Conservation (phyloP, 2,888 invertebrate genomes). For the Malthinus flaveolus region DNA sequence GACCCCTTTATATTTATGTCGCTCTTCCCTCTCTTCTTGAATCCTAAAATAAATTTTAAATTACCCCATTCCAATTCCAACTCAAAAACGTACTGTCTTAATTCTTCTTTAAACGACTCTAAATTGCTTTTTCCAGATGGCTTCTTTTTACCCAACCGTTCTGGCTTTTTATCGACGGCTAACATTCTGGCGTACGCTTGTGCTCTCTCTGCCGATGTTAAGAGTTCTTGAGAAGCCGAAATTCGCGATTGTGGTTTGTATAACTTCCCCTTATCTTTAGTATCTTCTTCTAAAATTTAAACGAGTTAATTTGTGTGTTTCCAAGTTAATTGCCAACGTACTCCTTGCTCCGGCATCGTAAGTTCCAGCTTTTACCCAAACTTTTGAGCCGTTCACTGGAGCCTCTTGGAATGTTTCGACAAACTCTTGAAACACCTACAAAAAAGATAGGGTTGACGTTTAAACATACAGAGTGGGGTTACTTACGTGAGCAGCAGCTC, state of each 20-base stretch:
- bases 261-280: constrained; percentile 84
- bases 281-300: constrained; percentile 74
- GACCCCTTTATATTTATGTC: constrained; percentile 87
- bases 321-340: constrained; percentile 55
- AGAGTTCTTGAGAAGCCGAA: constrained; percentile 59
- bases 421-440: constrained; percentile 92
- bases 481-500: constrained; percentile 86
- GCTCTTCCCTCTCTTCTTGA: constrained; percentile 95
- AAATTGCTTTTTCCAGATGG: constrained; percentile 90
- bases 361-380: constrained; percentile 98
- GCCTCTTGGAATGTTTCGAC: constrained; percentile 95
- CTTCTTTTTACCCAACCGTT: constrained; percentile 69
- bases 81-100: constrained; percentile 74
- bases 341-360: constrained; percentile 94
- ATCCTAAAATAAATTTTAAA: constrained; percentile 63
- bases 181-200: constrained; percentile 70
- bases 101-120: constrained; percentile 97
- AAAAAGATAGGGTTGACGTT: background rate
- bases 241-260: constrained; percentile 88
- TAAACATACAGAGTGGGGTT: constrained; percentile 1
- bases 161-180: constrained; percentile 67
- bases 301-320: background rate
- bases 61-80: background rate
- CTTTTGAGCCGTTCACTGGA: constrained; percentile 76
- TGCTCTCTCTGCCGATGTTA: constrained; percentile 66